Evolutionary conservation across 1,140 invertebrate genomes (phyloP).

Genomic region (Rhagoletis pomonella): DNA sequence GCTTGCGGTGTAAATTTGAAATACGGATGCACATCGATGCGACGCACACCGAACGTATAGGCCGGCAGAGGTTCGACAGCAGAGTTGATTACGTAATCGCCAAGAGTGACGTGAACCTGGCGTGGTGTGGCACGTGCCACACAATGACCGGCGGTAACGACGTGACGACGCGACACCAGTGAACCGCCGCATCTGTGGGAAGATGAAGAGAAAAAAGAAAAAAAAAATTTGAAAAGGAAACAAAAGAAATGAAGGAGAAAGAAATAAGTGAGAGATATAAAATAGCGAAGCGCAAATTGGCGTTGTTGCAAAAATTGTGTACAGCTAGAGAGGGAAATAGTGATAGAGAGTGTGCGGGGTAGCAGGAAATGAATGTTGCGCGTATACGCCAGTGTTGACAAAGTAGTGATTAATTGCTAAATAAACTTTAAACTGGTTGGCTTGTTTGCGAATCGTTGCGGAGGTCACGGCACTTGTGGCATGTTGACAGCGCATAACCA

Average conservation of each 20-base stretch:
- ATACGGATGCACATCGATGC: conserved; percentile 93
- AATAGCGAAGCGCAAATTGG: background rate
- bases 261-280: background rate
- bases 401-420: conserved; percentile 26
- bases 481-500: background rate
- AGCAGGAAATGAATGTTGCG: conserved; percentile 36
- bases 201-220: too few relatives aligned
- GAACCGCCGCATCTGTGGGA: conserved; percentile 87
- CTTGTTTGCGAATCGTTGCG: background rate
- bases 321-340: background rate
- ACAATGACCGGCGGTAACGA: conserved; percentile 97
- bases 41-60: conserved; percentile 91
- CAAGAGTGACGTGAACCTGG: conserved; percentile 93
- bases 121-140: conserved; percentile 91
- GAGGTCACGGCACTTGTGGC: background rate
- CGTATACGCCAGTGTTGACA: conserved; percentile 17
- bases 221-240: background rate
- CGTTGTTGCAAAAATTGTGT: background rate
- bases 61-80: conserved; percentile 91
- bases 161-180: conserved; percentile 92
- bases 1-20: conserved; percentile 97
- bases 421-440: background rate
- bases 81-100: conserved; percentile 95
- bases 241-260: background rate
- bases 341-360: too few relatives aligned